Conservation (phyloP, 1,140 invertebrate species). For the Anadara kagoshimensis region DNA sequence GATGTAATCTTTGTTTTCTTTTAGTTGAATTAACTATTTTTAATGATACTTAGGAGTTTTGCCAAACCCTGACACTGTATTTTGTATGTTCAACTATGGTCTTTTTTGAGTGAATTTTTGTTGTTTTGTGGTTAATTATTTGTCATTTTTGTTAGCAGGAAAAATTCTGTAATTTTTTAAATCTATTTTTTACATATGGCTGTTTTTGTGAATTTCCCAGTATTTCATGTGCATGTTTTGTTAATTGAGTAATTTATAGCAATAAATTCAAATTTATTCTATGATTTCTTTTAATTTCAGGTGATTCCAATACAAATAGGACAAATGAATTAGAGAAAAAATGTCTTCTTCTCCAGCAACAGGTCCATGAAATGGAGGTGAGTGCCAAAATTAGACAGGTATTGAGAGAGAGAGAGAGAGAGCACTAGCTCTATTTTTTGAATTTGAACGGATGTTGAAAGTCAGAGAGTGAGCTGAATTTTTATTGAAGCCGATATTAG, state of each 20-base stretch:
- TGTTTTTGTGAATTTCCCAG: not conserved
- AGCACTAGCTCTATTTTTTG: too few species aligned
- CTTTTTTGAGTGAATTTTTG: too few species aligned
- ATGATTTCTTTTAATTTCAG: conserved; percentile 10
- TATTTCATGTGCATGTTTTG: not conserved
- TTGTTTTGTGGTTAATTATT: too few species aligned
- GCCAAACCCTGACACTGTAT: too few species aligned
- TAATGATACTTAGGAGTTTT: not conserved
- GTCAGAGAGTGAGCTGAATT: too few species aligned
- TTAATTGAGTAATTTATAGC: not conserved
- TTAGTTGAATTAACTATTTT: not conserved
- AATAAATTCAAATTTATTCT: not conserved
- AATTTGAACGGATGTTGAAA: too few species aligned
- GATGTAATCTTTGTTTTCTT: not conserved
- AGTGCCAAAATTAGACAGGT: not conserved
- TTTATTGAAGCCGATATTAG: too few species aligned
- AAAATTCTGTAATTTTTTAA: too few species aligned
- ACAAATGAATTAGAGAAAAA: conserved; percentile 61
- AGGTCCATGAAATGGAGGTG: conserved; percentile 73
- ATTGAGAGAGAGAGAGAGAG: too few species aligned
- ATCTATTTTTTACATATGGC: too few species aligned
- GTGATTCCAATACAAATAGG: conserved; percentile 16
- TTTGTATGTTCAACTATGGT: too few species aligned
- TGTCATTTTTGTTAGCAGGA: too few species aligned
- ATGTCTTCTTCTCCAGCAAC: conserved; percentile 66